Conservation (phyloP, 2,113 vertebrate genomes). For the Synodontis membranacea region DNA sequence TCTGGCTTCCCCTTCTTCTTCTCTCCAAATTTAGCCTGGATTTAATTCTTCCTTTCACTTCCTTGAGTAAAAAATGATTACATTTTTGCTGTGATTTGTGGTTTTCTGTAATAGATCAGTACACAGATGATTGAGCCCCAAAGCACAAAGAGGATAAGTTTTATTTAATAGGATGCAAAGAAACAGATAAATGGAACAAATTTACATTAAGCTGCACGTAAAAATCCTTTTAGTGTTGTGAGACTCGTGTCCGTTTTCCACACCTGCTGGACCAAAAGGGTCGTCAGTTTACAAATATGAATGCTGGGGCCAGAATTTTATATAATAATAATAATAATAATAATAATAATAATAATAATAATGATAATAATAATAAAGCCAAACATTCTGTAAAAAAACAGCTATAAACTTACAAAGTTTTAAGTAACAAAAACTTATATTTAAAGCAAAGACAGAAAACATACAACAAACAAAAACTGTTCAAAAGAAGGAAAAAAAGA, state of each 20-base stretch:
- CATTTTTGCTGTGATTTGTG: not conserved
- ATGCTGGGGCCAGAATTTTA: not conserved
- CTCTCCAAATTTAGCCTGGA: not conserved
- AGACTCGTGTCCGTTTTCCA: slow-evolving; percentile 20
- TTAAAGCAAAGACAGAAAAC: slow-evolving; percentile 24
- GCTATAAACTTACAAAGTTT: slow-evolving; percentile 55
- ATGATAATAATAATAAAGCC: not conserved
- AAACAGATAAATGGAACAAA: slow-evolving; percentile 50
- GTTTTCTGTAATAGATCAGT: not conserved
- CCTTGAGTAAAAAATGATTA: not conserved
- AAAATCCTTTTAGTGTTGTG: slow-evolving; percentile 3
- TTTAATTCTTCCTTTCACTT: not conserved
- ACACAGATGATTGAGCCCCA: not conserved
- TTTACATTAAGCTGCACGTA: slow-evolving; percentile 51
- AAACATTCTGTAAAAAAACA: slow-evolving; percentile 45
- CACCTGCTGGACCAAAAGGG: slow-evolving; percentile 23
- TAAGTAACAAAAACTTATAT: slow-evolving; percentile 46
- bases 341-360: not conserved
- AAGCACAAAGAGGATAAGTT: slow-evolving; percentile 31
- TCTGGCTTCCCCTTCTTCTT: not conserved
- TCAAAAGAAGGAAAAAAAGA: slow-evolving; percentile 1
- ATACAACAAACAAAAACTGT: not conserved
- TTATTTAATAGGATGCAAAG: slow-evolving; percentile 54
- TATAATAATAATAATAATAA: not conserved
- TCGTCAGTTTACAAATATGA: slow-evolving; percentile 29